These are phyloP conservation scores for Diglossa cyanea DNA, from an alignment of 2,797 vertebrate species.

Conservation along the genomic window DNA sequence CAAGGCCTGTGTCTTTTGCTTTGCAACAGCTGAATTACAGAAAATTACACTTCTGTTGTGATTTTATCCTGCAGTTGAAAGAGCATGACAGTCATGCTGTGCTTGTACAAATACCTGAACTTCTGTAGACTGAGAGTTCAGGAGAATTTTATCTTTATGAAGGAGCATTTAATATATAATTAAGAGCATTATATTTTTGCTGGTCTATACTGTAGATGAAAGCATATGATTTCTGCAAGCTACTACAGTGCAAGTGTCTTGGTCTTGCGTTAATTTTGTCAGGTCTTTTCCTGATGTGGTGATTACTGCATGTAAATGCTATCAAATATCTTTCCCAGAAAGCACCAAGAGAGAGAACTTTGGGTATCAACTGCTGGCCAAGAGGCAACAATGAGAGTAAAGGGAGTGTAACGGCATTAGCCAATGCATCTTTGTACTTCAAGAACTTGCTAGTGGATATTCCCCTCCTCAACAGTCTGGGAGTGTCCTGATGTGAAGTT, in stretches of 20 bases:
- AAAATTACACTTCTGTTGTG: not conserved
- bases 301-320: not conserved
- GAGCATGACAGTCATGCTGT: not conserved
- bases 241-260: not conserved
- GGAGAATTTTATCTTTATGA: not conserved
- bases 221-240: not conserved
- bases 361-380: not conserved
- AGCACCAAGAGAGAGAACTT: not conserved
- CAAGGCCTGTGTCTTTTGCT: not conserved
- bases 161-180: not conserved
- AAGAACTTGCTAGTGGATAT: not conserved
- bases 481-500: not conserved
- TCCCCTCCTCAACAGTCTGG: not conserved
- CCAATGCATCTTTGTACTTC: not conserved
- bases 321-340: not conserved
- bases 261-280: not conserved
- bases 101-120: not conserved
- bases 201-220: not conserved
- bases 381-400: not conserved
- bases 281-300: not conserved
- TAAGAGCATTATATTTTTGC: not conserved
- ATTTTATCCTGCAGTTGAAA: not conserved
- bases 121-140: not conserved
- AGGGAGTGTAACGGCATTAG: not conserved
- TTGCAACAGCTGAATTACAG: not conserved